Evolutionary conservation across 2,113 vertebrate genomes (phyloP), one percentile per base, ranked within the genome.

Genomic region (Sylvietta virens): DNA sequence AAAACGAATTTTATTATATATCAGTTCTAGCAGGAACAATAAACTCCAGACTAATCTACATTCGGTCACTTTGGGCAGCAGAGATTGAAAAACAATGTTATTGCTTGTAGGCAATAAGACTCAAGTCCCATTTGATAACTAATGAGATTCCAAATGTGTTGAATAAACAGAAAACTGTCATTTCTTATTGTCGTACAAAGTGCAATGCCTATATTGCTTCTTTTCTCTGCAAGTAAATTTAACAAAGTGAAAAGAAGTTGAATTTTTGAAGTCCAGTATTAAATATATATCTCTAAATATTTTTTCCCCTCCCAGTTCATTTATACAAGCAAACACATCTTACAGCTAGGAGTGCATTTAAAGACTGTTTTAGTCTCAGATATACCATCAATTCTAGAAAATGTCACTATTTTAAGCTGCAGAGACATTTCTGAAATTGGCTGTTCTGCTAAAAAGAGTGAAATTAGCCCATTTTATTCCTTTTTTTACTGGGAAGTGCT

Each of bases 121-220:
- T 95, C 85, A 95, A 95, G 58, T 67, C 45, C 77, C 37, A 81
- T 69, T 86, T 93, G 69, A 87, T 86, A 94, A 91, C 26, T 95
- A 96, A 95, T 92, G 90, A 95, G 94, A 96, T 94, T 97, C 81
- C 5, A 31, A 91, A 81, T 37, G 16, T 51, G 33, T 86, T 80
- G 80, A 95, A 97, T 97, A 87, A 95, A 94, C 92, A 94, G 47
- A 48, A 96, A 89, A 7, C 26, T 90, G 80, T 39, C 27, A 80
- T 88, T 97, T 91, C 88, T 95, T 62, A 76, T 79, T 96, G 86
- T 57, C 65, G 50, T 80, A 86, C 44, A 67, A 7, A 47, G 31
- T 27, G 33, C 24, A 71, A 15, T 48, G 81, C 74, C 42, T 88
- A 6, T 69, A 66, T 74, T 60, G 16, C 44, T 95, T 40, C 66